Conservation (phyloP, 2,113 vertebrate genomes). For the Corythornis cristatus region DNA sequence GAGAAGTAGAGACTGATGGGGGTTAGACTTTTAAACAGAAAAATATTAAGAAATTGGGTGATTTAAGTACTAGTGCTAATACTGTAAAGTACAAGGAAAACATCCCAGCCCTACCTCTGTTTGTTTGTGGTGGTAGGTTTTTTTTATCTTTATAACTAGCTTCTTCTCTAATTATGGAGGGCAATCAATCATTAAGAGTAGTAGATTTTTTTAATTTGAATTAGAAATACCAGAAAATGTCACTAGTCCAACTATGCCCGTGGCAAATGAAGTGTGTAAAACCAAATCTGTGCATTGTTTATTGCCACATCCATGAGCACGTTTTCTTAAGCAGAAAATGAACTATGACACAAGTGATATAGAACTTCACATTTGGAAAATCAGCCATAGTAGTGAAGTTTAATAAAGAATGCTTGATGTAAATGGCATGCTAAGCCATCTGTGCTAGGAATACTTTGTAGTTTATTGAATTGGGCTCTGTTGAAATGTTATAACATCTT, state of each 20-base stretch:
- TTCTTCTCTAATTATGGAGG: background rate
- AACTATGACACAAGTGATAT: rapidly evolving
- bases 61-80: background rate
- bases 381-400: background rate
- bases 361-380: background rate
- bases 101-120: background rate
- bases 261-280: background rate
- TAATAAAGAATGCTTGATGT: background rate
- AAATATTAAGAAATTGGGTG: rapidly evolving
- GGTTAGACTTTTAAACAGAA: background rate
- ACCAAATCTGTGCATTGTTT: background rate
- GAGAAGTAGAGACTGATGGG: background rate
- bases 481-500: background rate
- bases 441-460: background rate
- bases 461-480: background rate
- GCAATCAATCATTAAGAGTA: background rate
- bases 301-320: background rate
- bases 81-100: rapidly evolving
- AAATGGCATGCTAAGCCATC: background rate
- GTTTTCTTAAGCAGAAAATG: background rate
- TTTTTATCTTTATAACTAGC: background rate
- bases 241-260: rapidly evolving
- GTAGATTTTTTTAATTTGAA: background rate
- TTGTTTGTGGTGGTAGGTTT: background rate
- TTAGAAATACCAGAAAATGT: background rate